A percentile compares a stretch with the other conserved stretches of the same genome.
phyloP scores from a whole-genome alignment of 2,113 vertebrate genomes.

The Neomonachus schauinslandi region DNA sequence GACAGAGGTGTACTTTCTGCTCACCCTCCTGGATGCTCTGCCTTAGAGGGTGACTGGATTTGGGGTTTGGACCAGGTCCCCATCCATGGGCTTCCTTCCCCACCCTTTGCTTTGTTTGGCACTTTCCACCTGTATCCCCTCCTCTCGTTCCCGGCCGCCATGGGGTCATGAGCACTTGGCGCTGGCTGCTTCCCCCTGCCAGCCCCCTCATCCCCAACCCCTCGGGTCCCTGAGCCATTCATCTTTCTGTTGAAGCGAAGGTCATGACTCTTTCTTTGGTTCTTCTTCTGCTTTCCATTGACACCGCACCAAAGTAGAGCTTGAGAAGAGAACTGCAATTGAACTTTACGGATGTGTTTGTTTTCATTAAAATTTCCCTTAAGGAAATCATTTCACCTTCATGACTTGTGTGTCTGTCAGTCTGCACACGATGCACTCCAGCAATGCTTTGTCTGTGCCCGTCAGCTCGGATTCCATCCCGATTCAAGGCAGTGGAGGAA shows the following conservation, averaged over 20 bases:
- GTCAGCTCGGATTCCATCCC: too few relatives aligned
- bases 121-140: too few relatives aligned
- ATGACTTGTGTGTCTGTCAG: neutral
- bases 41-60: neutral
- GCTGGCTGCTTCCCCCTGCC: rapidly evolving
- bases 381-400: rapidly evolving
- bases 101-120: rapidly evolving
- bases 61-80: too few relatives aligned
- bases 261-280: neutral
- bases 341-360: rapidly evolving
- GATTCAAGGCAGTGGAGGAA: rapidly evolving
- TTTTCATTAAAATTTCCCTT: neutral
- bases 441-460: rapidly evolving
- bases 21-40: neutral
- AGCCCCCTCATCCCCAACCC: neutral
- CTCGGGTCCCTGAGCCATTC: neutral
- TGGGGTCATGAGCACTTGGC: rapidly evolving
- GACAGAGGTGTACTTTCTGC: too few relatives aligned
- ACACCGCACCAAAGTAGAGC: too few relatives aligned
- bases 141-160: rapidly evolving
- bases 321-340: neutral
- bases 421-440: rapidly evolving
- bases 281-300: neutral
- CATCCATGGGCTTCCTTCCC: rapidly evolving
- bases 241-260: neutral